Percentiles rank a stretch among this genome's conserved stretches.
These are phyloP conservation scores for Mechanitis messenoides DNA, from an alignment of 2,888 invertebrate species.

Conservation along the genomic window DNA sequence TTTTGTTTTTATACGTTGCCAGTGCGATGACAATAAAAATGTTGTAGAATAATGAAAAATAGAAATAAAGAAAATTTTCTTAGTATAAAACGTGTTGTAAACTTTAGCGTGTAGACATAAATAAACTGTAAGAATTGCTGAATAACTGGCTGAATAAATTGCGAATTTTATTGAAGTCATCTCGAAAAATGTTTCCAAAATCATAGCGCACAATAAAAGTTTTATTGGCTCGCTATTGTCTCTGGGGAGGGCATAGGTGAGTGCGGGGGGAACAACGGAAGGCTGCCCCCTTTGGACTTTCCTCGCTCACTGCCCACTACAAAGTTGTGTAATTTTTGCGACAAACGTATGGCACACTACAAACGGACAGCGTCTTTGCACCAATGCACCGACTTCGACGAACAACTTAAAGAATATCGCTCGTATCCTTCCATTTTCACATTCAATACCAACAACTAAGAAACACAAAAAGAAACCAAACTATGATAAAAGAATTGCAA, in stretches of 20 bases:
- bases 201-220: conserved; percentile 68
- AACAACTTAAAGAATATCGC: conserved; percentile 14
- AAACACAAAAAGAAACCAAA: background rate
- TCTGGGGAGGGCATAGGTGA: conserved; percentile 43
- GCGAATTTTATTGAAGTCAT: conserved; percentile 67
- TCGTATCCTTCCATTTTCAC: conserved; percentile 13
- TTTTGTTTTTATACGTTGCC: conserved; percentile 2
- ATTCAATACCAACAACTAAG: conserved; percentile 11
- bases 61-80: conserved; percentile 21
- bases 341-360: conserved; percentile 49
- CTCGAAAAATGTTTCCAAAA: conserved; percentile 66
- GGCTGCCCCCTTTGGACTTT: conserved; percentile 29
- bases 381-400: conserved; percentile 26
- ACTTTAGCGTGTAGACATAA: conserved; percentile 39
- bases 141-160: conserved; percentile 53
- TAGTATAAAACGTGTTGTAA: conserved; percentile 24
- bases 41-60: conserved; percentile 14
- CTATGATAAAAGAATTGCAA: background rate
- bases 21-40: conserved; percentile 3
- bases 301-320: conserved; percentile 35
- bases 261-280: conserved; percentile 34
- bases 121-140: conserved; percentile 48
- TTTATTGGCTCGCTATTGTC: conserved; percentile 68
- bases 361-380: conserved; percentile 38
- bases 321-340: conserved; percentile 55